These are phyloP conservation scores for Stegana nigrithorax DNA, from an alignment of 2,888 invertebrate species.

Conservation along the genomic window DNA sequence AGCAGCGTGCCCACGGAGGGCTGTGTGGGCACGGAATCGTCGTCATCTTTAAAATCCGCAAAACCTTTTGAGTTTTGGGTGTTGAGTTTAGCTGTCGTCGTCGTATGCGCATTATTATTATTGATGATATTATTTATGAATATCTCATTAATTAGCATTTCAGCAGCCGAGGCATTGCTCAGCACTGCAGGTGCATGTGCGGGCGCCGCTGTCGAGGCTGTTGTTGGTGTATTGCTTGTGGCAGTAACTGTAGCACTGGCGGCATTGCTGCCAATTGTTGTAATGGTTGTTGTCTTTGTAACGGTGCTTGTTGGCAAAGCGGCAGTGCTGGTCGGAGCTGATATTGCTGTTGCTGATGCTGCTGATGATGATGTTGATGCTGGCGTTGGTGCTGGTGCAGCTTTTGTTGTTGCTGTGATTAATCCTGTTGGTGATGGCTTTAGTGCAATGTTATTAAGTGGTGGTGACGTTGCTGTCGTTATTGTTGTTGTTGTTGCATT, in stretches of 20 bases:
- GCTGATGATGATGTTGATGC: background rate
- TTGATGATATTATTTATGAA: constrained; percentile 67
- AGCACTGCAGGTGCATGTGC: constrained; percentile 40
- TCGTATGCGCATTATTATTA: constrained; percentile 47
- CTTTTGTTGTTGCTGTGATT: background rate
- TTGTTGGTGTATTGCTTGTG: constrained; percentile 29
- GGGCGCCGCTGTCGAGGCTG: constrained; percentile 15
- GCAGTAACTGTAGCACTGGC: constrained; percentile 38
- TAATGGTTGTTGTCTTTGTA: constrained; percentile 48
- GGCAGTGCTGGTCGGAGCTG: background rate
- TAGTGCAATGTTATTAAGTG: constrained; percentile 44
- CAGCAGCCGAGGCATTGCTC: constrained; percentile 62
- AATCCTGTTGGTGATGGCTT: constrained; percentile 22
- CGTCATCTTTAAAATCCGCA: constrained; percentile 36
- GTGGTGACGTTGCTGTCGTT: constrained; percentile 38
- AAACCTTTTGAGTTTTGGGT: constrained; percentile 2
- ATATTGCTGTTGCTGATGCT: background rate
- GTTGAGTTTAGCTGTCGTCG: constrained; percentile 24
- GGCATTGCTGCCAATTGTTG: constrained; percentile 38
- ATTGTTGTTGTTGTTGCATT: constrained; percentile 39
- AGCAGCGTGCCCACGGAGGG: constrained; percentile 55
- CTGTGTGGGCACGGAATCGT: constrained; percentile 33
- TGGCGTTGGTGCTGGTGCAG: constrained; percentile 6
- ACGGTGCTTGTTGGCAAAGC: constrained; percentile 23
- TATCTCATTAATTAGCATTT: constrained; percentile 67